Evolutionary conservation across 2,888 invertebrate species (phyloP).

Genomic region (Orgyia antiqua): DNA sequence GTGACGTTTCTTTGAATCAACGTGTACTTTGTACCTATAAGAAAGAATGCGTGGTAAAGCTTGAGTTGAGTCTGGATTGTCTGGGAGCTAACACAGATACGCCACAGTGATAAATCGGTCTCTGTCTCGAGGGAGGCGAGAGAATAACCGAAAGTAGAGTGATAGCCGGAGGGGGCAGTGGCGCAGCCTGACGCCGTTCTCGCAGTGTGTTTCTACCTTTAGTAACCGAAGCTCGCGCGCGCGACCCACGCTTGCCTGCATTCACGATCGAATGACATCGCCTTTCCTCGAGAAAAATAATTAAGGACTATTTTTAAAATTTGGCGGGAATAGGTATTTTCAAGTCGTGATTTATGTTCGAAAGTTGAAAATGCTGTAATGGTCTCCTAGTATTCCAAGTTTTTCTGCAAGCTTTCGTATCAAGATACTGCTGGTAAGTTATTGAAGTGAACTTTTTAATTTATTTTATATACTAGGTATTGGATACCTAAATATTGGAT

Average conservation of each 20-base stretch:
- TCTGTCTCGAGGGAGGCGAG: conserved; percentile 60
- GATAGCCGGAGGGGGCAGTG: conserved; percentile 61
- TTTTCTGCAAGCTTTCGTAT: conserved; percentile 11
- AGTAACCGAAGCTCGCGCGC: conserved; percentile 53
- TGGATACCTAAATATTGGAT: too few species aligned
- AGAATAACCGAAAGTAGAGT: conserved; percentile 67
- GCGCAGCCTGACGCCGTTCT: conserved; percentile 42
- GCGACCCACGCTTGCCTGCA: conserved; percentile 26
- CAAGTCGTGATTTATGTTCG: conserved; percentile 28
- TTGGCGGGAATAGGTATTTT: conserved; percentile 23
- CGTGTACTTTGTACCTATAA: conserved; percentile 28
- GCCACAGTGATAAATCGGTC: conserved; percentile 61
- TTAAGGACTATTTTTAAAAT: conserved; percentile 12
- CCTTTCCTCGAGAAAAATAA: conserved; percentile 22
- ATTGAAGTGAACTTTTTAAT: conserved; percentile 1
- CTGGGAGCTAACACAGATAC: conserved; percentile 44
- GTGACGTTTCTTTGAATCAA: conserved; percentile 30
- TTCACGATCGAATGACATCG: conserved; percentile 27
- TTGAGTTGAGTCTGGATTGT: conserved; percentile 39
- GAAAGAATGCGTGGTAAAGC: conserved; percentile 33
- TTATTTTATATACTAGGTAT: too few species aligned
- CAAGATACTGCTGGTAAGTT: conserved; percentile 40
- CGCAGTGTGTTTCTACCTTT: conserved; percentile 64
- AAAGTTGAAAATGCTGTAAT: conserved; percentile 36
- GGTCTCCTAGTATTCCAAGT: conserved; percentile 27